Evolutionary conservation across 2,113 vertebrate genomes (phyloP), one percentile per base, ranked within the genome.

Genomic region (Leptodactylus fuscus): DNA sequence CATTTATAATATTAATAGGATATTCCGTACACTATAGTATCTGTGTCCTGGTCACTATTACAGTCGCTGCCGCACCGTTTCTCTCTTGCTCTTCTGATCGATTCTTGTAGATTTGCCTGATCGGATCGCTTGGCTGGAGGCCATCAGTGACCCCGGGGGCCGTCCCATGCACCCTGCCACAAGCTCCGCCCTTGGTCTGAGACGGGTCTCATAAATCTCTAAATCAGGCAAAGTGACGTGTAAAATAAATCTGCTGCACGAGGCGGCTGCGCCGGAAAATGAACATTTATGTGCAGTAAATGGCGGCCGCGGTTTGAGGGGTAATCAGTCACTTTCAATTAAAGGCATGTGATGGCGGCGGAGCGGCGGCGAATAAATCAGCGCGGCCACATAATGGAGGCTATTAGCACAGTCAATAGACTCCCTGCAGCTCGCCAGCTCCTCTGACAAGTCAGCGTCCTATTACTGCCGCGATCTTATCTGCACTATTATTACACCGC

Each of bases 401-500:
- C 87, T 92, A 95, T 95, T 95, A 95, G 90, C 87, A 87, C 88
- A 88, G 87, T 94, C 93, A 94, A 94, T 94, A 92, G 92, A 92
- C 89, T 92, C 92, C 71, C 75, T 53, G 92, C 93, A 93, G 92
- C n/a, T 93, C 94, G 93, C 93, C n/a, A n/a, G 94, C 92, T 93
- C 88, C 90, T 89, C 94, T 94, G 93, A 94, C 92, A 95, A 94
- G 90, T 92, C 91, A 93, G 93, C 80, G 86, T 91, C 92, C 92
- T 94, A 95, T 95, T 95, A 95, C 92, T 91, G 93, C 92, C 94
- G 94, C 93, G 93, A 95, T 95, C 93, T 94, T 94, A 94, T 95
- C 94, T 92, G 60, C n/a, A 80, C 90, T 91, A 93, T 94, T 94
- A 94, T 93, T 92, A 90, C 92, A 92, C 85, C 93, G 88, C 92